Percentiles rank a stretch among this genome's conserved stretches.
These are phyloP conservation scores for Crotalus tigris DNA, from an alignment of 2,113 vertebrate genomes.

Conservation along the genomic window DNA sequence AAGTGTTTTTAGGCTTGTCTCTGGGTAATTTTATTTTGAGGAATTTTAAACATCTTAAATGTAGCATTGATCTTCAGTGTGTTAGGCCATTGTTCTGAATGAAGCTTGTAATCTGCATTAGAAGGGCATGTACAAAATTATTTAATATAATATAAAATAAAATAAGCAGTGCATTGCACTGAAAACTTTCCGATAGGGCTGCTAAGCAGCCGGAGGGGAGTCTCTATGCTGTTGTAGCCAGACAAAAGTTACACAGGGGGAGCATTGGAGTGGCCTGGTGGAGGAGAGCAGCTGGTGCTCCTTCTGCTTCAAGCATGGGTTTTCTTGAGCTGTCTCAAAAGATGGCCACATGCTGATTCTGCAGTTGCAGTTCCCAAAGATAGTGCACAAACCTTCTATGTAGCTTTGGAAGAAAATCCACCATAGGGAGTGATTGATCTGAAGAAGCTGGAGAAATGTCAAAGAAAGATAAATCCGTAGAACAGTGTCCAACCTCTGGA, in stretches of 20 bases:
- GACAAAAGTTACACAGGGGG: background rate
- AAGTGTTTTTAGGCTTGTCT: background rate
- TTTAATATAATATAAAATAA: background rate
- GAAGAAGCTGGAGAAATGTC: background rate
- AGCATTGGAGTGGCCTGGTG: background rate
- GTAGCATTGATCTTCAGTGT: background rate
- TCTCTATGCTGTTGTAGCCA: background rate
- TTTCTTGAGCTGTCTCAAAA: background rate
- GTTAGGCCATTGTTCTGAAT: background rate
- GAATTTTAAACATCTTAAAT: background rate
- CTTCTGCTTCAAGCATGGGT: background rate
- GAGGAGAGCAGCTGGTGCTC: background rate
- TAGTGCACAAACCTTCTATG: background rate
- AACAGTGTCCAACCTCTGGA: background rate
- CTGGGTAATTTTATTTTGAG: background rate
- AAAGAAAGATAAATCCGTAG: background rate
- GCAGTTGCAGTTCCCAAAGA: background rate
- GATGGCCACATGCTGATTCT: background rate
- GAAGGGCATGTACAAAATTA: background rate
- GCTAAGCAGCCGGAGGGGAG: background rate
- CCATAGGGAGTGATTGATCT: background rate
- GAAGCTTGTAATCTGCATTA: background rate
- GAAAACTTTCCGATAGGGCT: background rate
- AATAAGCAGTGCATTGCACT: background rate
- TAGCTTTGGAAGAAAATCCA: background rate